Percentiles rank a stretch among this genome's conserved stretches.
Conservation (phyloP, 2,888 invertebrate species). For the Cremastobaeus sp. region DNA sequence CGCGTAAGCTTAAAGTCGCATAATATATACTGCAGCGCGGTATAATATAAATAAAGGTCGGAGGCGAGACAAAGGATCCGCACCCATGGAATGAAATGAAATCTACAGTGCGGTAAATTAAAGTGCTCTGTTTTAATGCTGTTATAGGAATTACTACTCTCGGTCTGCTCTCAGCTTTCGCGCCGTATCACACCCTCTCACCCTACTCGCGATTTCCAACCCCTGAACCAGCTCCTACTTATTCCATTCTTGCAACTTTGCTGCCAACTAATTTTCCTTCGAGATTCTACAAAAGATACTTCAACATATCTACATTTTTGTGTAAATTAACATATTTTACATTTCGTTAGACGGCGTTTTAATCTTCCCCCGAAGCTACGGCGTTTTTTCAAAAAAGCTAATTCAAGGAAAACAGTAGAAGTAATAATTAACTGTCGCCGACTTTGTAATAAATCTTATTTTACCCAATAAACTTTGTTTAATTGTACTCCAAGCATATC, state of each 20-base stretch:
- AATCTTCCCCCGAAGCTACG: constrained; percentile 28
- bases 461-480: too few relatives aligned
- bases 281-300: constrained; percentile 58
- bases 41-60: constrained; percentile 68
- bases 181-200: constrained; percentile 58
- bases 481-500: too few relatives aligned
- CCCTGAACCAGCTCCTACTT: constrained; percentile 59
- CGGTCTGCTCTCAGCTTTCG: constrained; percentile 68
- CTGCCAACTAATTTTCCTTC: constrained; percentile 67
- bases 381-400: constrained; percentile 13
- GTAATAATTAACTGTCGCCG: too few relatives aligned
- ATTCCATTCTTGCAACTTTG: constrained; percentile 62
- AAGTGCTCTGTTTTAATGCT: constrained; percentile 76
- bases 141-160: constrained; percentile 75
- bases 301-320: constrained; percentile 56
- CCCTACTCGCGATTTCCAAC: constrained; percentile 59
- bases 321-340: constrained; percentile 59
- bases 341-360: constrained; percentile 52
- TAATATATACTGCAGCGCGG: constrained; percentile 66
- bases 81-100: constrained; percentile 72
- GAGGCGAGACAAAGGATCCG: constrained; percentile 62
- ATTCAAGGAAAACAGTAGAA: constrained; percentile 32
- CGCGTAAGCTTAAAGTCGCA: constrained; percentile 66
- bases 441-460: too few relatives aligned
- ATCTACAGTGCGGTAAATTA: constrained; percentile 77